A percentile compares a stretch with the other conserved stretches of the same genome.
Conservation (phyloP, 2,888 invertebrate genomes). For the Morpho helenor region DNA sequence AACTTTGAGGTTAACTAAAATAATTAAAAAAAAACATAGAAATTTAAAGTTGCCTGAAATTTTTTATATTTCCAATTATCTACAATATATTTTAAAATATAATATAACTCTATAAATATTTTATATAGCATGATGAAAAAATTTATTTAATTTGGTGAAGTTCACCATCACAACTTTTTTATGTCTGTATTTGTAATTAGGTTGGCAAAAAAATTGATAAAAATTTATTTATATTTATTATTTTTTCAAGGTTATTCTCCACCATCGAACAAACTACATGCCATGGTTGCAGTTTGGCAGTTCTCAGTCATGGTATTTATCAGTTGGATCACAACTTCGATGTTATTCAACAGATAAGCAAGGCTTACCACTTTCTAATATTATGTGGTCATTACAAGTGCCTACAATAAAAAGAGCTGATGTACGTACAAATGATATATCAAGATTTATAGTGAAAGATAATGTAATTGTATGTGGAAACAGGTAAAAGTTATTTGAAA, state of each 20-base stretch:
- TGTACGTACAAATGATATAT: conserved; percentile 66
- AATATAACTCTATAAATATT: too few relatives aligned
- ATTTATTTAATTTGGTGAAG: too few relatives aligned
- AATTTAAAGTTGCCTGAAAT: too few relatives aligned
- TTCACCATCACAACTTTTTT: too few relatives aligned
- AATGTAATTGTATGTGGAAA: conserved; percentile 60
- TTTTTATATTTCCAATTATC: too few relatives aligned
- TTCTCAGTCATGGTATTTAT: conserved; percentile 45
- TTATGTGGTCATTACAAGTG: conserved; percentile 50
- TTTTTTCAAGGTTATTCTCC: conserved; percentile 47
- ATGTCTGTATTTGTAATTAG: too few relatives aligned
- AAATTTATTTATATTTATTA: neutral
- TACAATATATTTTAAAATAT: too few relatives aligned
- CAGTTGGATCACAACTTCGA: conserved; percentile 51
- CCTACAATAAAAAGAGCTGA: conserved; percentile 53
- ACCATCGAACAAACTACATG: conserved; percentile 57
- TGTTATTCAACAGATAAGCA: conserved; percentile 46
- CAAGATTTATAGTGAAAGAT: conserved; percentile 57
- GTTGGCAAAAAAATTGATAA: too few relatives aligned
- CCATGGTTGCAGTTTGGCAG: conserved; percentile 58
- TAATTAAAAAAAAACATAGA: too few relatives aligned
- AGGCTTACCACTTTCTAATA: conserved; percentile 40
- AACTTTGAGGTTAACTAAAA: too few relatives aligned
- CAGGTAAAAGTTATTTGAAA: conserved; percentile 45
- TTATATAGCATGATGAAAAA: too few relatives aligned